Percentiles rank a stretch among this genome's conserved stretches.
These are phyloP conservation scores for Microtus agrestis DNA, from an alignment of 2,797 vertebrate genomes.

Conservation along the genomic window DNA sequence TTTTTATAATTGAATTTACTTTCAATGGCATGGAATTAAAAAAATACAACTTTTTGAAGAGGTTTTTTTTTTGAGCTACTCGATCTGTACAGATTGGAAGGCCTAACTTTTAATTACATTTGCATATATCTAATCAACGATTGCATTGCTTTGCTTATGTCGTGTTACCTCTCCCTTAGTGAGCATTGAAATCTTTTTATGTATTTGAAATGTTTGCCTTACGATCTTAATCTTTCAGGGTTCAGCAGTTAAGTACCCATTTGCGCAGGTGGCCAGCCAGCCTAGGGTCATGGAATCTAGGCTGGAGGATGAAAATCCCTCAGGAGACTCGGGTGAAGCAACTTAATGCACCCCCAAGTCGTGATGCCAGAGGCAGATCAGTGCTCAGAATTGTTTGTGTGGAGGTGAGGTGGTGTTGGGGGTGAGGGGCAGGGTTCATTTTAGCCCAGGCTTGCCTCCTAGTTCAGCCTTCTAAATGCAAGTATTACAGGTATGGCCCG, in stretches of 20 bases:
- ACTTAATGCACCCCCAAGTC: background rate
- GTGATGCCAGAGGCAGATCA: background rate
- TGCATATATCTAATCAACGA: constrained; percentile 30
- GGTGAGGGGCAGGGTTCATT: background rate
- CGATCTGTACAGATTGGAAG: background rate
- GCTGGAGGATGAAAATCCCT: background rate
- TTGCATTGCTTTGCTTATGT: background rate
- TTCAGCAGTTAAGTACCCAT: background rate
- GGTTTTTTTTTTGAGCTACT: background rate
- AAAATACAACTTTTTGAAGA: background rate
- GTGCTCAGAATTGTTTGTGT: background rate
- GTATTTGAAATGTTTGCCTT: background rate
- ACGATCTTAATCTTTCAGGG: constrained; percentile 13
- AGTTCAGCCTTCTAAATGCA: background rate
- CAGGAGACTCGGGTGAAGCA: background rate
- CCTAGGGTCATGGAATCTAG: background rate
- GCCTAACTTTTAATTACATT: constrained; percentile 21
- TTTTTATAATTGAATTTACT: constrained; percentile 55
- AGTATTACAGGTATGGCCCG: too few species aligned
- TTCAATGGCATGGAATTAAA: background rate
- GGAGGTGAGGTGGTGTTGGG: too few species aligned
- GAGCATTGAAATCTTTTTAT: background rate
- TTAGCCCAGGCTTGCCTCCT: background rate
- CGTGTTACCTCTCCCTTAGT: background rate
- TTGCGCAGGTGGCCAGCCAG: background rate